Evolutionary conservation across 2,888 invertebrate species (phyloP).

Genomic region (Petrophora chlorosata): DNA sequence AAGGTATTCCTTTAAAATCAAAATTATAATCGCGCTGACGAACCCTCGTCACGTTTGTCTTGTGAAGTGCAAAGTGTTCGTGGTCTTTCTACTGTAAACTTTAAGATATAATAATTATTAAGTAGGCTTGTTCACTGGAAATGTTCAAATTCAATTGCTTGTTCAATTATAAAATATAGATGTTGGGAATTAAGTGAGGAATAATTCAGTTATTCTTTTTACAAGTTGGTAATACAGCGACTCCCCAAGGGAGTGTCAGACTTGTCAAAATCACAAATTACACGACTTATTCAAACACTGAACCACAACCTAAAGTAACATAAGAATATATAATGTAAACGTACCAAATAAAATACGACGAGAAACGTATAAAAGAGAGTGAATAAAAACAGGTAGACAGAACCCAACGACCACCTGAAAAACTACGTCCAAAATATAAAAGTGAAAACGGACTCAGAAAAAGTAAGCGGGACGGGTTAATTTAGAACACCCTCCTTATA

Average conservation of each 20-base stretch:
- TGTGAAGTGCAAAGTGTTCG: constrained; percentile 28
- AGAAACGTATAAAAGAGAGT: neutral
- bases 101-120: constrained; percentile 50
- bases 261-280: constrained; percentile 7
- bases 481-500: constrained; percentile 34
- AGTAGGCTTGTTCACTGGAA: constrained; percentile 39
- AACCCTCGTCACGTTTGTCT: constrained; percentile 7
- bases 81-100: constrained; percentile 44
- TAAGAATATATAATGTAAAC: constrained; percentile 2
- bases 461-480: constrained; percentile 29
- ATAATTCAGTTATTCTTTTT: constrained; percentile 16
- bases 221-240: constrained; percentile 8
- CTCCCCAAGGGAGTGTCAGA: neutral
- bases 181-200: constrained; percentile 11
- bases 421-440: neutral
- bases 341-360: too few relatives aligned
- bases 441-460: neutral
- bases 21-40: constrained; percentile 47
- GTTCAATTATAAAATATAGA: constrained; percentile 40
- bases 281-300: constrained; percentile 2
- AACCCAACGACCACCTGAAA: too few relatives aligned
- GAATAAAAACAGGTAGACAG: too few relatives aligned
- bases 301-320: constrained; percentile 10
- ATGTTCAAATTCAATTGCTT: too few relatives aligned
- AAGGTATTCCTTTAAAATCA: constrained; percentile 42